Percentiles rank a stretch among this genome's conserved stretches.
Conservation (phyloP, 2,113 vertebrate species). For the Vireo altiloquus region DNA sequence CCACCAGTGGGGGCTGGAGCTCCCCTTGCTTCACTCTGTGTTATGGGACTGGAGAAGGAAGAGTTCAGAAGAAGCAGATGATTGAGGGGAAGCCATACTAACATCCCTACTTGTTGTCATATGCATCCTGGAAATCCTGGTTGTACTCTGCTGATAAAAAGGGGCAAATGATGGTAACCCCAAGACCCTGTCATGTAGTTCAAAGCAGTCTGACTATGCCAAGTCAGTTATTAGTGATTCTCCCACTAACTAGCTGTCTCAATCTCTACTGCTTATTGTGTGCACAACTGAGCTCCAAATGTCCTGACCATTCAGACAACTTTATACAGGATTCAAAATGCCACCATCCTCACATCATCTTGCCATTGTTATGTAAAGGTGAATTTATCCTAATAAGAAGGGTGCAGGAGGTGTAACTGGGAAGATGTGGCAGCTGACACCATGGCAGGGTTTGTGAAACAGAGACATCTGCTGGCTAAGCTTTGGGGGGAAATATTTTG, state of each 20-base stretch:
- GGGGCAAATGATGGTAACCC: background rate
- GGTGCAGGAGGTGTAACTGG: background rate
- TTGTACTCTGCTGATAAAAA: background rate
- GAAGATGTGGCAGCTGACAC: background rate
- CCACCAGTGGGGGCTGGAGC: background rate
- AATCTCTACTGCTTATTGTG: background rate
- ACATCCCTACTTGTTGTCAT: background rate
- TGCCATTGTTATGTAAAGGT: background rate
- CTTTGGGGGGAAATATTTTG: background rate
- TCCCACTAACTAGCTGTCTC: background rate
- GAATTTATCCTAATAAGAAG: background rate
- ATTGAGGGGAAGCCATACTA: background rate
- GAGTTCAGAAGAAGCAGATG: background rate
- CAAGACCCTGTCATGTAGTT: background rate
- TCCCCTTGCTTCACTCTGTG: background rate
- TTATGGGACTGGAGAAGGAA: background rate
- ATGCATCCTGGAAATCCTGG: background rate
- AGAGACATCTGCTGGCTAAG: constrained; percentile 69
- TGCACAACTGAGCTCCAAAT: background rate
- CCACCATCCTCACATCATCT: background rate
- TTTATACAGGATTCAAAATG: background rate
- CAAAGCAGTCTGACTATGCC: background rate
- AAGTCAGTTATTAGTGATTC: background rate
- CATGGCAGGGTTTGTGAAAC: constrained; percentile 36
- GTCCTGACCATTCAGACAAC: background rate